phyloP scores from a whole-genome alignment of 1,140 invertebrate species.

The Holotrichia oblita region DNA sequence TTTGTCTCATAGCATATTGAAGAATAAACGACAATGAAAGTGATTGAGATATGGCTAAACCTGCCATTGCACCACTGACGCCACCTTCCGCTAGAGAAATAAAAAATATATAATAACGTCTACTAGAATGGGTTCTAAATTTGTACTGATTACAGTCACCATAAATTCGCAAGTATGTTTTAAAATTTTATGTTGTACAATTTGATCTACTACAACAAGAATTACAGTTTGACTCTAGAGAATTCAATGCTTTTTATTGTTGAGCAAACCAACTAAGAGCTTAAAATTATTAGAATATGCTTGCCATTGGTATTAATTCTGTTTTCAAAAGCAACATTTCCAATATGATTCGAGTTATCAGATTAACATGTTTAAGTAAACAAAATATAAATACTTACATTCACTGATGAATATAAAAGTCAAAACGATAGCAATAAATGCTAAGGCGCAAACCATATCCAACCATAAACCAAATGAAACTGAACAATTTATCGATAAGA shows the following conservation, averaged over 20 bases:
- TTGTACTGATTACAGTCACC: too few species aligned
- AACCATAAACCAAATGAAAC: constrained; percentile 83
- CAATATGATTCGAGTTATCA: too few species aligned
- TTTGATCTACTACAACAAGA: too few species aligned
- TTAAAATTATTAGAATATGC: too few species aligned
- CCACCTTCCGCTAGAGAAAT: background rate
- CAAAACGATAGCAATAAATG: constrained; percentile 74
- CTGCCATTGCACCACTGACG: constrained; percentile 68
- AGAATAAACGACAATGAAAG: constrained; percentile 78
- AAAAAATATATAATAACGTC: constrained; percentile 62
- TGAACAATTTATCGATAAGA: constrained; percentile 75
- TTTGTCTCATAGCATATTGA: constrained; percentile 84
- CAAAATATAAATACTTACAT: constrained; percentile 43
- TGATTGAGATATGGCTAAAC: constrained; percentile 81
- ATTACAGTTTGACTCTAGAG: too few species aligned
- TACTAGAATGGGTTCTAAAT: constrained; percentile 61
- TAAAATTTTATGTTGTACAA: too few species aligned
- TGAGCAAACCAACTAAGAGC: too few species aligned
- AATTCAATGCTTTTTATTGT: too few species aligned
- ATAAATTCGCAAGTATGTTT: too few species aligned
- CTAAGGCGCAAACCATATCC: constrained; percentile 76
- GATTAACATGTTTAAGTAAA: background rate
- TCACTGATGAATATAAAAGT: constrained; percentile 73
- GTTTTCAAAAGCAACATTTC: too few species aligned
- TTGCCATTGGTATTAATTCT: too few species aligned